Evolutionary conservation across 1,140 invertebrate species (phyloP).

Genomic region (Chironomus tepperi): DNA sequence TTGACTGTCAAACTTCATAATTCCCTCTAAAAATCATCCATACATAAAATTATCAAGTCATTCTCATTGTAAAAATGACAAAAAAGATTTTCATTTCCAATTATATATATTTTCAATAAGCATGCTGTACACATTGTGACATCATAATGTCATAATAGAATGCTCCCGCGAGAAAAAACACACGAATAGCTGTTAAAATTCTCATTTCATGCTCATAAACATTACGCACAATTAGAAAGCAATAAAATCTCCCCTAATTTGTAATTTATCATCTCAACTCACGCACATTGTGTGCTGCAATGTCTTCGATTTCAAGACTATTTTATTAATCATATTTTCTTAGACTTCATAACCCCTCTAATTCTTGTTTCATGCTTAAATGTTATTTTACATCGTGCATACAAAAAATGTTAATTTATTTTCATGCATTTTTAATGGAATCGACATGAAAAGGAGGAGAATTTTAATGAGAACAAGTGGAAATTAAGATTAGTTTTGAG

Average conservation of each 20-base stretch:
- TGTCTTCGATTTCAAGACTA: no score
- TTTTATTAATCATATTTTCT: no score
- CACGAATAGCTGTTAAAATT: background rate
- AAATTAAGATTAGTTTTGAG: background rate
- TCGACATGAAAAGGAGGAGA: background rate
- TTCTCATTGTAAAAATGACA: no score
- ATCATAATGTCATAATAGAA: conserved; percentile 9
- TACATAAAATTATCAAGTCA: no score
- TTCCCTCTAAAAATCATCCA: no score
- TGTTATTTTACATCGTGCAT: background rate
- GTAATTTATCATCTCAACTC: conserved; percentile 15
- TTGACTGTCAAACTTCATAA: no score
- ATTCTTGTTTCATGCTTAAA: background rate
- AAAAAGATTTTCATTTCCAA: no score
- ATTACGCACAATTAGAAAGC: conserved; percentile 22
- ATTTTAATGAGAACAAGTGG: background rate
- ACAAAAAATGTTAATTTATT: background rate
- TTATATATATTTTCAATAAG: background rate
- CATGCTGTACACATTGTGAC: conserved; percentile 6
- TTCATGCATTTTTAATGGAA: conserved; percentile 5
- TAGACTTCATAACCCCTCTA: background rate
- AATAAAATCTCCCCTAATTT: conserved; percentile 23
- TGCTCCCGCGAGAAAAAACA: background rate
- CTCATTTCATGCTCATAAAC: conserved; percentile 16
- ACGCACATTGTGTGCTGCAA: background rate